A percentile compares a stretch with the other conserved stretches of the same genome.
phyloP scores from a whole-genome alignment of 2,113 vertebrate genomes.

The Camelus dromedarius region DNA sequence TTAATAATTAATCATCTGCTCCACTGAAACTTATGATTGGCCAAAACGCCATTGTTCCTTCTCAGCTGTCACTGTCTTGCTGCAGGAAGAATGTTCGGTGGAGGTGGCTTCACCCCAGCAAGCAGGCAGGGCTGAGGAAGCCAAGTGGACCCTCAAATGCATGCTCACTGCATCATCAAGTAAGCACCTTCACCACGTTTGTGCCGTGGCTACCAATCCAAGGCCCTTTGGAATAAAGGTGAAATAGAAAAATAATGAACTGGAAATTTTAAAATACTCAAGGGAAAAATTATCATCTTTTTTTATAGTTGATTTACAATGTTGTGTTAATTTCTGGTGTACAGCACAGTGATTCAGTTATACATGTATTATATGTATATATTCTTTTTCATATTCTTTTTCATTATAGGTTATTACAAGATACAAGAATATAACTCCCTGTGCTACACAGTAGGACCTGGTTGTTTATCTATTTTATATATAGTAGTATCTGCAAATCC shows the following conservation, averaged over 20 bases:
- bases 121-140: not conserved
- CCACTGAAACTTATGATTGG: not conserved
- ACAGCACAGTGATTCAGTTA: too few species aligned
- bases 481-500: too few species aligned
- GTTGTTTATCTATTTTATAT: too few species aligned
- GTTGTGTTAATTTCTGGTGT: too few species aligned
- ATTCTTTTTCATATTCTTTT: too few species aligned
- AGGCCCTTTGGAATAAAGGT: not conserved
- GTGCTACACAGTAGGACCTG: too few species aligned
- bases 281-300: not conserved
- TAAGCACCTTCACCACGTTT: not conserved
- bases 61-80: not conserved
- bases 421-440: too few species aligned
- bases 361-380: too few species aligned
- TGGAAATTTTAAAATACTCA: not conserved
- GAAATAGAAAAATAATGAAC: not conserved
- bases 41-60: not conserved
- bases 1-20: not conserved
- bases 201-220: not conserved
- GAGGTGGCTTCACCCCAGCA: accelerated
- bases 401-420: too few species aligned
- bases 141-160: accelerated
- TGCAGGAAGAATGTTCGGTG: not conserved
- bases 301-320: too few species aligned
- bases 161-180: accelerated